These are phyloP conservation scores for Eptesicus fuscus DNA, from an alignment of 2,113 vertebrate genomes.

Conservation along the genomic window DNA sequence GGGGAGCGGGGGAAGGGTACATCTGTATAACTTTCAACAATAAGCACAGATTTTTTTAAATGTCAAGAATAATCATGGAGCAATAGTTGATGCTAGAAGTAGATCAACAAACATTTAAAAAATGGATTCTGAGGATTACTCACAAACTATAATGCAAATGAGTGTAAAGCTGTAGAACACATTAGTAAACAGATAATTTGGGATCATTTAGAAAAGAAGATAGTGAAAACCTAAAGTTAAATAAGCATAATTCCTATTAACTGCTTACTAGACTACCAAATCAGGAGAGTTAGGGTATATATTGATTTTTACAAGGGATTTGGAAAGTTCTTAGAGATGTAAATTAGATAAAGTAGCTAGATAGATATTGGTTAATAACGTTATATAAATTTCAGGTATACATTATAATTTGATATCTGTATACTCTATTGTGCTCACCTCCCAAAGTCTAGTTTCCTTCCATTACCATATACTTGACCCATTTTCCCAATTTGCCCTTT, in stretches of 20 bases:
- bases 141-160: background rate
- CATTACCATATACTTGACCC: background rate
- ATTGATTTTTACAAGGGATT: background rate
- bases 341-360: background rate
- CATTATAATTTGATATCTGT: background rate
- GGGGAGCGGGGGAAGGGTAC: too few species aligned
- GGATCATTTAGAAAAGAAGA: background rate
- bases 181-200: background rate
- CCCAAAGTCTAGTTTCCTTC: background rate
- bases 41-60: too few species aligned
- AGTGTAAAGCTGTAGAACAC: background rate
- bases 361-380: background rate
- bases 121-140: background rate
- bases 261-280: background rate
- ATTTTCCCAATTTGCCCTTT: background rate
- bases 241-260: background rate
- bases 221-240: background rate
- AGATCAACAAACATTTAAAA: background rate
- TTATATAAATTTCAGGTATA: background rate
- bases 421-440: background rate
- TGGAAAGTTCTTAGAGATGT: background rate
- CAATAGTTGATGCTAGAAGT: background rate
- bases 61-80: background rate
- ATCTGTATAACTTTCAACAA: too few species aligned
- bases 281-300: background rate